Conservation (phyloP, 2,888 invertebrate genomes). For the Diaperis boleti region DNA sequence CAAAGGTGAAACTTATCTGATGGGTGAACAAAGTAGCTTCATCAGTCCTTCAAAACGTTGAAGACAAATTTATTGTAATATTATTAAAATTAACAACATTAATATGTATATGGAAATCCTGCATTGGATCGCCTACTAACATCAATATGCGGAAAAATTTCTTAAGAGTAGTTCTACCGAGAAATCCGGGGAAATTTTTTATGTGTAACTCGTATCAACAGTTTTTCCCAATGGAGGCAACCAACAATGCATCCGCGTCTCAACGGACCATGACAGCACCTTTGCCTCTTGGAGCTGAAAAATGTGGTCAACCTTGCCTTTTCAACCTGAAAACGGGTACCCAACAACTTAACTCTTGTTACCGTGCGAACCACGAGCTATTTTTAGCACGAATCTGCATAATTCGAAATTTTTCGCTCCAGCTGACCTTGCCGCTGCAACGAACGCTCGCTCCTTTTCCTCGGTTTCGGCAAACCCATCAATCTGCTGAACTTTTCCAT, state of each 20-base stretch:
- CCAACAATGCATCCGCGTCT: constrained; percentile 1
- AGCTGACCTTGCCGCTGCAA: constrained; percentile 17
- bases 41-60: too few relatives aligned
- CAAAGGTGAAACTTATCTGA: too few relatives aligned
- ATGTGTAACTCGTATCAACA: background rate
- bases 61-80: too few relatives aligned
- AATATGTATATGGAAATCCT: too few relatives aligned
- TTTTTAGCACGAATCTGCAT: constrained; percentile 28
- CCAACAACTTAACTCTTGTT: constrained; percentile 13
- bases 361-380: constrained; percentile 16
- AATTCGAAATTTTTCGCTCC: constrained; percentile 9
- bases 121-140: too few relatives aligned
- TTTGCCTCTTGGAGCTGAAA: constrained; percentile 4
- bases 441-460: background rate
- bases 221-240: background rate
- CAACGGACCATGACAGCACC: background rate
- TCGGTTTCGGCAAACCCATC: constrained; percentile 11
- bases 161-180: too few relatives aligned
- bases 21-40: too few relatives aligned
- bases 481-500: constrained; percentile 6
- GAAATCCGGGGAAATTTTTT: too few relatives aligned
- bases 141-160: too few relatives aligned
- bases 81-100: too few relatives aligned
- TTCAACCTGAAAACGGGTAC: constrained; percentile 3
- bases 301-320: constrained; percentile 36